Conservation (phyloP, 2,797 vertebrate species). For the Philypnodon macrostomus region DNA sequence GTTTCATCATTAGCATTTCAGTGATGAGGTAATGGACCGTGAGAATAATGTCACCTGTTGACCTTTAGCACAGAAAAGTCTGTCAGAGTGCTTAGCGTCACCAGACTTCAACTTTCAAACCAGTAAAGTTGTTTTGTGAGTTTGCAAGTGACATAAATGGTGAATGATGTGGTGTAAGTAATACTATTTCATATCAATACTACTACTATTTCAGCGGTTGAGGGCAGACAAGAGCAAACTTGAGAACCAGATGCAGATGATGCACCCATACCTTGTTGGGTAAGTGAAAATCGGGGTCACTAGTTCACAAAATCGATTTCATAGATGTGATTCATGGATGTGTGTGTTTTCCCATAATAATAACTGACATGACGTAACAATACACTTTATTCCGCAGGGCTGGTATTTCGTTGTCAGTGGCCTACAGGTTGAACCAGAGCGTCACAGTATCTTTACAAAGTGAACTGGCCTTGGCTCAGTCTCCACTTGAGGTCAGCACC, state of each 20-base stretch:
- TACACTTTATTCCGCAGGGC: conserved; percentile 18
- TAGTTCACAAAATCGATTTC: no score
- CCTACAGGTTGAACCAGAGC: conserved; percentile 73
- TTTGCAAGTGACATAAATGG: no score
- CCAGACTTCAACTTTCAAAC: no score
- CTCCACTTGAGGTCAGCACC: conserved; percentile 79
- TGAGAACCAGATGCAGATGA: conserved; percentile 79
- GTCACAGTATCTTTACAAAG: conserved; percentile 77
- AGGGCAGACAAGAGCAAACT: conserved; percentile 84
- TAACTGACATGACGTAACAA: no score
- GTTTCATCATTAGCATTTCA: conserved; percentile 2
- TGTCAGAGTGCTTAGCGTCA: no score
- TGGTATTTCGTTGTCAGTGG: conserved; percentile 69
- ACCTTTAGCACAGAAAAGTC: not conserved
- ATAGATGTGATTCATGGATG: no score
- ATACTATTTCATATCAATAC: no score
- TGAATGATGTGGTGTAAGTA: no score
- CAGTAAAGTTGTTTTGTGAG: no score
- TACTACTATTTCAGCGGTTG: conserved; percentile 72
- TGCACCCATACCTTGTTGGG: conserved; percentile 84
- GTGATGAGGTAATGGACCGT: conserved; percentile 6
- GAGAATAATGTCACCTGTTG: conserved; percentile 39
- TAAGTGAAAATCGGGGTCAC: conserved; percentile 59
- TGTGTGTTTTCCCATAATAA: no score
- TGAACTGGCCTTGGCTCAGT: conserved; percentile 85